Percentiles rank a stretch among this genome's conserved stretches.
Conservation (phyloP, 2,113 vertebrate species). For the Paraplagusia blochii region DNA sequence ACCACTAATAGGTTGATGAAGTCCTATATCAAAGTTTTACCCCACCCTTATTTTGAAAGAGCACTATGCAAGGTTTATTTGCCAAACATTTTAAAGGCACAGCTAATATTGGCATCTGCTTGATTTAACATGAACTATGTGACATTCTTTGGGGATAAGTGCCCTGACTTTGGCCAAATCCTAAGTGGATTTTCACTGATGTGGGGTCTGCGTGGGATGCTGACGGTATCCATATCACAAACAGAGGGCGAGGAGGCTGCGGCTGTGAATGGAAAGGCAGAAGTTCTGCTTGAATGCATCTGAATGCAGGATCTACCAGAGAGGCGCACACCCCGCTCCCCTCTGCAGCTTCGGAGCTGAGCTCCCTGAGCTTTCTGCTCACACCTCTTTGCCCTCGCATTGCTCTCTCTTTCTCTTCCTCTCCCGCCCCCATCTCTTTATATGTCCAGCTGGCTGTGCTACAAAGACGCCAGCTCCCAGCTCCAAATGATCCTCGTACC, state of each 20-base stretch:
- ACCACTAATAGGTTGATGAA: slow-evolving; percentile 28
- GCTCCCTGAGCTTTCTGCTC: slow-evolving; percentile 58
- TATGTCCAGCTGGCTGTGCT: slow-evolving; percentile 79
- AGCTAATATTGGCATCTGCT: slow-evolving; percentile 55
- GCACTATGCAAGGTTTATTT: slow-evolving; percentile 45
- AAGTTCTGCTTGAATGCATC: slow-evolving; percentile 75
- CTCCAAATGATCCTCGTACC: slow-evolving; percentile 72
- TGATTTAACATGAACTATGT: slow-evolving; percentile 54
- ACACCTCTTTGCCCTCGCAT: slow-evolving; percentile 68
- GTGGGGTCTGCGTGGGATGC: slow-evolving; percentile 41
- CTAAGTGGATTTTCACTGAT: slow-evolving; percentile 35
- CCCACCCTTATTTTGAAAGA: slow-evolving; percentile 14
- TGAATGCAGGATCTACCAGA: slow-evolving; percentile 68
- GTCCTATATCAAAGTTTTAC: slow-evolving; percentile 14
- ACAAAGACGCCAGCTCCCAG: slow-evolving; percentile 73
- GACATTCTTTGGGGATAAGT: slow-evolving; percentile 56
- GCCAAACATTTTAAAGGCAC: slow-evolving; percentile 43
- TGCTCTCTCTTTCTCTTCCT: slow-evolving; percentile 54
- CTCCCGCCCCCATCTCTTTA: slow-evolving; percentile 74
- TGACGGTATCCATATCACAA: slow-evolving; percentile 52
- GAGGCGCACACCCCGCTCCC: slow-evolving; percentile 45
- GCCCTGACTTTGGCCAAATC: slow-evolving; percentile 42
- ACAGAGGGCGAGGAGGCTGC: slow-evolving; percentile 40
- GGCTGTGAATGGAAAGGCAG: slow-evolving; percentile 63
- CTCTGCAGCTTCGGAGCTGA: slow-evolving; percentile 48